Evolutionary conservation across 2,797 vertebrate genomes (phyloP), one percentile per base, ranked within the genome.

Genomic region (Myripristis murdjan): DNA sequence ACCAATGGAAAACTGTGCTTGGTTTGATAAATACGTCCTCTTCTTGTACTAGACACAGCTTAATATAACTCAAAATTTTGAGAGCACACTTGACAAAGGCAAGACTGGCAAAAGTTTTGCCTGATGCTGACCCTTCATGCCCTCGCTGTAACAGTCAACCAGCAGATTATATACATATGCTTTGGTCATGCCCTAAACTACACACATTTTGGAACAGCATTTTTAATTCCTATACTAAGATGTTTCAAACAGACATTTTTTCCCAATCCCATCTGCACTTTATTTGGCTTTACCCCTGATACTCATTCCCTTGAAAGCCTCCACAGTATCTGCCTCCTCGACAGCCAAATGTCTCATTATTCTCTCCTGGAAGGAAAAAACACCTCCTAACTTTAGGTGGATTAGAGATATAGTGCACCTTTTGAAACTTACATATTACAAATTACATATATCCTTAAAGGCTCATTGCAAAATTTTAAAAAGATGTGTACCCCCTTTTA

Each of bases 281-380:
- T 61, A 31, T 78, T 67, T 80, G 39, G 59, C 60, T 76, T 74
- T 62, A 77, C 5, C 55, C 24, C 12, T 70, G 35, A 64, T 70
- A 68, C 22, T 9, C 20, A 20, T 35, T 63, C 33, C 0, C 39
- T 67, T 81, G 43, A 68, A 75, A 67, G 57, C 58, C 28, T 31
- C 64, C 56, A 53, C 53, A 67, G 48, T 70, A 75, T 86, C 83
- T 52, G 59, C 60, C 31, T 75, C 55, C 24, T 58, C 87, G 74
- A 84, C 77, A 73, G 59, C 78, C 41, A 23, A 53, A 52, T 58
- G 61, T 69, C 53, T 80, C 26, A 59, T 62, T 71, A 69, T 74
- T 54, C 54, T 86, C 60, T 78, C 68, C 53, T 67, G 59, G 51
- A 70, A 41, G 65, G 52, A 81, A 64, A 49, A 68, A 62, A 54